Percentiles rank a stretch among this genome's conserved stretches.
phyloP scores from a whole-genome alignment of 2,888 invertebrate species.

The Aspidapion aeneum region DNA sequence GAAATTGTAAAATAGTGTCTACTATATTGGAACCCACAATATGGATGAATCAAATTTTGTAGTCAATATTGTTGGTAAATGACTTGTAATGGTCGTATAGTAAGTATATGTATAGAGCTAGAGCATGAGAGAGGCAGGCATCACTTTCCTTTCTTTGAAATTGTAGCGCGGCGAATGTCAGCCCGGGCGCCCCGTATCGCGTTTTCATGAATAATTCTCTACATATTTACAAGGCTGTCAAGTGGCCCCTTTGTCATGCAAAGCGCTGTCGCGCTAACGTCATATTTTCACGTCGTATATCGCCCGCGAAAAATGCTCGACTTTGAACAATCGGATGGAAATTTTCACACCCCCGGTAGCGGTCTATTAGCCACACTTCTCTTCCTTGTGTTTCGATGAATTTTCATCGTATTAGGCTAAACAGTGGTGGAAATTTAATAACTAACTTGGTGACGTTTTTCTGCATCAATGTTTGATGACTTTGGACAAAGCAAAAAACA shows the following conservation, averaged over 20 bases:
- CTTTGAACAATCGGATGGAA: conserved; percentile 38
- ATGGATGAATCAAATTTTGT: no score
- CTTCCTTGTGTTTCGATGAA: conserved; percentile 30
- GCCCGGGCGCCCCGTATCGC: conserved; percentile 45
- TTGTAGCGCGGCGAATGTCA: conserved; percentile 47
- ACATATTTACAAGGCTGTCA: conserved; percentile 51
- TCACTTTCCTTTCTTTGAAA: conserved; percentile 43
- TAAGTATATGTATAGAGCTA: no score
- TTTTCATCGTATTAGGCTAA: conserved; percentile 35
- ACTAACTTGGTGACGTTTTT: no score
- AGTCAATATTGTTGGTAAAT: no score
- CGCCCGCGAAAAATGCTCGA: conserved; percentile 41
- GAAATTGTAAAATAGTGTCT: no score
- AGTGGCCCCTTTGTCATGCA: conserved; percentile 51
- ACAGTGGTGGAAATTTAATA: conserved; percentile 32
- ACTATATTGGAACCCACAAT: no score
- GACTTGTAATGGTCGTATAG: no score
- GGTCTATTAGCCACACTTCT: no score
- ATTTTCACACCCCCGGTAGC: conserved; percentile 23
- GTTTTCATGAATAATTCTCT: conserved; percentile 51
- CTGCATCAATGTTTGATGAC: no score
- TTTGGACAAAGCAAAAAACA: no score
- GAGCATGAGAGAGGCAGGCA: not conserved
- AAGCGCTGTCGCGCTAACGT: conserved; percentile 49
- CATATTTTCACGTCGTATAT: conserved; percentile 47